Evolutionary conservation across 2,888 invertebrate species (phyloP), one percentile per base, ranked within the genome.

Genomic region (Stenoptilia bipunctidactyla): DNA sequence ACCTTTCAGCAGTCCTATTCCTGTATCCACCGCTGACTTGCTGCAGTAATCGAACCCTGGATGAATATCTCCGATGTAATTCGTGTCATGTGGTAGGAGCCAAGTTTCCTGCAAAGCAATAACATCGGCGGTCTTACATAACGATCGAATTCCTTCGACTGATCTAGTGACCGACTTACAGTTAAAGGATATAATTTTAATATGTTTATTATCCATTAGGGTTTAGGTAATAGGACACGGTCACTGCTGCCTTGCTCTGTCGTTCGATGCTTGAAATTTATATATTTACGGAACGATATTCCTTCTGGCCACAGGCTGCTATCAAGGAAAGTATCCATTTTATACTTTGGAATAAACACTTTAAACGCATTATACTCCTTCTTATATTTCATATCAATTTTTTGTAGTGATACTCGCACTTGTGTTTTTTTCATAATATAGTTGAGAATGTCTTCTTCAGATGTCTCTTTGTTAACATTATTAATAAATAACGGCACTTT

Each of bases 261-360:
- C 3, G 8, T 8, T 20, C 20, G 20, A 20, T 5, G 4, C 8
- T 20, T 20, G 20, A 20, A 20, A 20, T 46, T 13, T 33, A 5
- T 43, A 46, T 41, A 10, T 42, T 27, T 9, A 49, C 35, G 45
- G 50, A 52, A 12, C 42, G 39, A 4, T 15, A 52, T 38, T 13
- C 48, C 50, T 10, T 49, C 45, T 5, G 50, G 53, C 51, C 51
- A 51, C 9, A 52, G 40, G 10, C 45, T 43, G 2, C 47, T 40
- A 15, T 27, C 36, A 25, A 52, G 27, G 37, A 52, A 50, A 5
- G 40, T 9, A 1, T 38, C 34, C 13, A 49, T n/a, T 30, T 47
- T 47, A 13, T 45, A 27, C 35, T 40, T 46, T 9, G 49, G 47
- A 33, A 53, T 41, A 33, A 39, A 44, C 12, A 51, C 33, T 36